Conservation (phyloP, 2,113 vertebrate species). For the Aldabrachelys gigantea region DNA sequence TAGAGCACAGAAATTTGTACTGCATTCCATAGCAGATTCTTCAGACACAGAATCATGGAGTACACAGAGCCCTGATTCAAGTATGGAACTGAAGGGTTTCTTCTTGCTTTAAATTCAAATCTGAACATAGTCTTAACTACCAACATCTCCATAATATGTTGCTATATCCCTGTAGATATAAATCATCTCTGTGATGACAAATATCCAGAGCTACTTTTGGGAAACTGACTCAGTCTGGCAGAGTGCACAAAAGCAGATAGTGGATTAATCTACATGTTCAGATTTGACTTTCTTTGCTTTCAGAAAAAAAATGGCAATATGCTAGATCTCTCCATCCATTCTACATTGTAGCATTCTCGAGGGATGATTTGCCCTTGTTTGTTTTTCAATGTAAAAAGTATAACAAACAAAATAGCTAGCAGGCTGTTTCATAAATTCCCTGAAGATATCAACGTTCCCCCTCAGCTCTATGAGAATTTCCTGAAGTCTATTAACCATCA, state of each 20-base stretch:
- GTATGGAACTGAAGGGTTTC: neutral
- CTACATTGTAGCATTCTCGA: neutral
- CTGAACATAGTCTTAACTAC: neutral
- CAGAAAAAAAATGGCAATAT: neutral
- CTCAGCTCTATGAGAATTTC: neutral
- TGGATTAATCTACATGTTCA: neutral
- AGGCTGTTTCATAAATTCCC: neutral
- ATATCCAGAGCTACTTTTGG: too few relatives aligned
- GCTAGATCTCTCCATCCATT: too few relatives aligned
- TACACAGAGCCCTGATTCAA: neutral
- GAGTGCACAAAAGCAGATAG: neutral
- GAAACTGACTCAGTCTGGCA: neutral
- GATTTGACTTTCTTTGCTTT: neutral
- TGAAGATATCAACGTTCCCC: neutral
- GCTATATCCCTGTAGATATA: neutral
- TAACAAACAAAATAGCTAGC: neutral
- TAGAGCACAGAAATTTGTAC: neutral
- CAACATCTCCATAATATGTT: neutral
- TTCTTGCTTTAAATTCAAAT: neutral
- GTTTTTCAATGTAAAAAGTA: neutral
- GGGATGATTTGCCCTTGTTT: neutral
- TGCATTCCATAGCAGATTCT: too few relatives aligned
- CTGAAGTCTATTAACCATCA: neutral
- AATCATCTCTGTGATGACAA: too few relatives aligned
- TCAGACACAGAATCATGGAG: too few relatives aligned